Conservation (phyloP, 2,113 vertebrate genomes). For the Boleophthalmus pectinirostris region DNA sequence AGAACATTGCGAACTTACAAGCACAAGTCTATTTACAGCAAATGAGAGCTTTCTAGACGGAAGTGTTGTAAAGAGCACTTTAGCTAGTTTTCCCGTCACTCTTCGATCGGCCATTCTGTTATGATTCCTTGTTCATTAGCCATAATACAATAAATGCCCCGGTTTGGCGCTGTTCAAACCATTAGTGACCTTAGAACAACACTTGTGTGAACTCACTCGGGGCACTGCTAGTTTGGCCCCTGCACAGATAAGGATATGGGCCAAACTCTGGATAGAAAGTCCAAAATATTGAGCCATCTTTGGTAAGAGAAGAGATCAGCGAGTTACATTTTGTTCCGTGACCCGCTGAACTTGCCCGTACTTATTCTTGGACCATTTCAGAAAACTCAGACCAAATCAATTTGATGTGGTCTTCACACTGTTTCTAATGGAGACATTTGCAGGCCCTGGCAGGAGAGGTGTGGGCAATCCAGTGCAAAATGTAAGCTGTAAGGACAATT, state of each 20-base stretch:
- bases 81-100: background rate
- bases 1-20: background rate
- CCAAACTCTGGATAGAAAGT: background rate
- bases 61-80: constrained; percentile 7
- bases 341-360: background rate
- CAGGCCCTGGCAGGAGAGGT: background rate
- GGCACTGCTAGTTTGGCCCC: background rate
- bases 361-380: constrained; percentile 8
- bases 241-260: background rate
- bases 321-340: constrained; percentile 6
- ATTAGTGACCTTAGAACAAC: constrained; percentile 14
- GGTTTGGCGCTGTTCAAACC: background rate
- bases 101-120: background rate
- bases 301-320: background rate
- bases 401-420: background rate
- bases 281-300: constrained; percentile 3
- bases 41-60: background rate
- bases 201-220: background rate
- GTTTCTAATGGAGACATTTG: constrained; percentile 1
- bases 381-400: constrained; percentile 4
- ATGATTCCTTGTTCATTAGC: constrained; percentile 2
- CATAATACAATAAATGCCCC: background rate
- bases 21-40: background rate
- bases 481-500: background rate
- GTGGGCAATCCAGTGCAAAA: background rate